These are phyloP conservation scores for Pelecanoides urinatrix DNA, from an alignment of 2,113 vertebrate species.

Conservation along the genomic window DNA sequence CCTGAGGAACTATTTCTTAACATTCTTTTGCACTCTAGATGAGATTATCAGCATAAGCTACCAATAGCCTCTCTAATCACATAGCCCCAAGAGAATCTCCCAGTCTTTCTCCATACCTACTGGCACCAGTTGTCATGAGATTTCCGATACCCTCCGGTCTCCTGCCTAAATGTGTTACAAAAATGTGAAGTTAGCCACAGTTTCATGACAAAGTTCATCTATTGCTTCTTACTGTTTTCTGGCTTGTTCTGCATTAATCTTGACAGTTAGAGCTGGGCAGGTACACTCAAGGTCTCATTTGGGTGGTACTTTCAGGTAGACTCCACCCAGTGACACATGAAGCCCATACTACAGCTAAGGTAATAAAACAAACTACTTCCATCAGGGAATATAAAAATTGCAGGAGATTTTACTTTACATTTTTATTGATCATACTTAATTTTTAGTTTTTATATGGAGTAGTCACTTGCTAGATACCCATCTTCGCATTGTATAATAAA, in stretches of 20 bases:
- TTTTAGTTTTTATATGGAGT: not conserved
- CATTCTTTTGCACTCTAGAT: not conserved
- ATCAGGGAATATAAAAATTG: not conserved
- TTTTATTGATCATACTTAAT: not conserved
- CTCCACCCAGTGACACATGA: not conserved
- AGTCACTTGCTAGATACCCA: not conserved
- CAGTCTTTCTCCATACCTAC: not conserved
- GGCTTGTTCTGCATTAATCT: not conserved
- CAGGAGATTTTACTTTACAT: not conserved
- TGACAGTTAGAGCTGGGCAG: not conserved
- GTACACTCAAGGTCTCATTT: not conserved
- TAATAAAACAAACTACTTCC: not conserved
- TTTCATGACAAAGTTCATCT: not conserved
- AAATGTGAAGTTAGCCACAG: not conserved
- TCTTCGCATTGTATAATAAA: not conserved
- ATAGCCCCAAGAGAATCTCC: not conserved
- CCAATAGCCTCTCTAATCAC: not conserved
- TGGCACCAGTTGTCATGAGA: not conserved
- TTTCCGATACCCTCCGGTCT: not conserved
- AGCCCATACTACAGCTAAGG: not conserved
- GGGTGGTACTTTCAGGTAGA: not conserved
- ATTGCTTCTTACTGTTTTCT: not conserved
- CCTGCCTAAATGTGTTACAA: not conserved
- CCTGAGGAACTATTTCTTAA: not conserved
- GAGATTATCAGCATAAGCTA: not conserved